Evolutionary conservation across 2,888 invertebrate genomes (phyloP).

Genomic region (Dendrolimus pini): DNA sequence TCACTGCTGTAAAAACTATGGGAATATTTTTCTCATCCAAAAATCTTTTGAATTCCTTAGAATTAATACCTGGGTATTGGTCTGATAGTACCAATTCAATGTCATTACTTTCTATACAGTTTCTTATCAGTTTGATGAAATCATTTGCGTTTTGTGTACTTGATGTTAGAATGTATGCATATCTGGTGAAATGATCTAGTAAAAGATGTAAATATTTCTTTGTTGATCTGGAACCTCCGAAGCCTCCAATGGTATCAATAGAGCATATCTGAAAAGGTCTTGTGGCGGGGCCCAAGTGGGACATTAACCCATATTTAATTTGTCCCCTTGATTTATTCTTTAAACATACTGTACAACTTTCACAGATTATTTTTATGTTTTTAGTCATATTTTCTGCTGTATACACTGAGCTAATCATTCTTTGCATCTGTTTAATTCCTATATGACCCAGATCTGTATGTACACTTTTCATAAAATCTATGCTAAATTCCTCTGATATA

Average conservation of each 20-base stretch:
- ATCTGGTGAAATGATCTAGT: conserved; percentile 16
- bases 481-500: conserved; percentile 18
- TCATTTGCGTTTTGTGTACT: conserved; percentile 18
- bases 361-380: conserved; percentile 12
- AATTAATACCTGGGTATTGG: conserved; percentile 28
- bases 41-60: conserved; percentile 17
- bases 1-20: conserved; percentile 29
- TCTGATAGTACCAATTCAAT: conserved; percentile 16
- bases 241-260: conserved; percentile 20
- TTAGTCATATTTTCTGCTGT: conserved; percentile 15
- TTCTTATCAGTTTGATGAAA: conserved; percentile 15
- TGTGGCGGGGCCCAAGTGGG: conserved; percentile 17
- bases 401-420: conserved; percentile 13
- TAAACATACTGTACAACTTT: conserved; percentile 10
- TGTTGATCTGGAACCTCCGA: conserved; percentile 18
- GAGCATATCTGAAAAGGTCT: conserved; percentile 15
- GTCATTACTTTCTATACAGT: conserved; percentile 11
- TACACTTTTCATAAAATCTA: conserved; percentile 14
- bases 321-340: conserved; percentile 15
- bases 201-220: conserved; percentile 20
- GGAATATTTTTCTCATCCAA: conserved; percentile 13
- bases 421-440: conserved; percentile 13
- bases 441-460: conserved; percentile 18
- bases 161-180: conserved; percentile 17
- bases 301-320: conserved; percentile 17